These are phyloP conservation scores for Ophion ellenae DNA, from an alignment of 2,888 invertebrate genomes.

Conservation along the genomic window DNA sequence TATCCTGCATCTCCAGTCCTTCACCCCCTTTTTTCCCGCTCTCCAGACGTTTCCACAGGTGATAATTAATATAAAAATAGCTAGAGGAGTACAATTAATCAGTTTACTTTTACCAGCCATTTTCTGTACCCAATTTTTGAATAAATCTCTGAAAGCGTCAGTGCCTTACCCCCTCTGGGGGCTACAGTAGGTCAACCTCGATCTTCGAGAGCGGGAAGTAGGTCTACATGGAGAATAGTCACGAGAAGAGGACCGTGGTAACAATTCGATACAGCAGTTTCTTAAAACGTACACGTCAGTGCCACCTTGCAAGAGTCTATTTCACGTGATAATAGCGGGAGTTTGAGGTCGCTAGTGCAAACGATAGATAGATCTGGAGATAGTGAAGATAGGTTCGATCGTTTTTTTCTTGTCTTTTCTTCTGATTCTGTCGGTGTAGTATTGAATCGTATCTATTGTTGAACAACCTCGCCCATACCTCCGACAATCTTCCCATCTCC, in stretches of 20 bases:
- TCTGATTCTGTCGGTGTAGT: slow-evolving; percentile 43
- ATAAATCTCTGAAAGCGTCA: not conserved
- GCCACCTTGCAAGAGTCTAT: slow-evolving; percentile 40
- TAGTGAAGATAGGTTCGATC: slow-evolving; percentile 28
- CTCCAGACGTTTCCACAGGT: no score
- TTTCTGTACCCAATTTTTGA: not conserved
- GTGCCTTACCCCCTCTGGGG: not conserved
- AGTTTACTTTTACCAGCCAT: not conserved
- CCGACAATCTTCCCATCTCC: not conserved
- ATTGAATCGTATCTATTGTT: slow-evolving; percentile 52
- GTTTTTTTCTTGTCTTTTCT: slow-evolving; percentile 3
- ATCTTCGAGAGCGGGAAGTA: slow-evolving; percentile 43
- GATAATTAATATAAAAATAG: not conserved
- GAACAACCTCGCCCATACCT: not conserved
- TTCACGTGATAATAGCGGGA: slow-evolving; percentile 30
- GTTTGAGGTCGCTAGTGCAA: slow-evolving; percentile 40
- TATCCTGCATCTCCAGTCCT: no score
- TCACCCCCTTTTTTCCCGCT: no score
- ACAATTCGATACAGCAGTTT: slow-evolving; percentile 39
- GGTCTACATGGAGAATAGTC: slow-evolving; percentile 44
- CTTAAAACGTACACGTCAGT: slow-evolving; percentile 34
- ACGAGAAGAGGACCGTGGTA: slow-evolving; percentile 37
- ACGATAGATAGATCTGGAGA: slow-evolving; percentile 49
- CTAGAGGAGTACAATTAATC: not conserved
- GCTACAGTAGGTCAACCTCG: slow-evolving; percentile 37